Evolutionary conservation across 2,113 vertebrate species (phyloP).

Genomic region (Rhabdornis inornatus): DNA sequence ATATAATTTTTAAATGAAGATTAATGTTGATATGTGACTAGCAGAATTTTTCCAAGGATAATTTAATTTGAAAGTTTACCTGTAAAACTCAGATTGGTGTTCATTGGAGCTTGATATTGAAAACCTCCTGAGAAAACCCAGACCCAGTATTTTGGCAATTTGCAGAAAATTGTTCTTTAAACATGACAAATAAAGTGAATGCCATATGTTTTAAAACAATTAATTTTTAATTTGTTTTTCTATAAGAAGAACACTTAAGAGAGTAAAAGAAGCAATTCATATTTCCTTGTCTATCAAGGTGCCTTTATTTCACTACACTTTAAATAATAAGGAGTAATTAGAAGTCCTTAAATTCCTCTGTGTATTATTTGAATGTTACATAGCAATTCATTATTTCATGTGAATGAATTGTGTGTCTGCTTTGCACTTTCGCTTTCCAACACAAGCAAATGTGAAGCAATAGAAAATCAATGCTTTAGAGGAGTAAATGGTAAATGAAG

Average conservation of each 20-base stretch:
- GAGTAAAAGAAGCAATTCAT: background rate
- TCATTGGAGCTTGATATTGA: background rate
- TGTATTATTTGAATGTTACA: background rate
- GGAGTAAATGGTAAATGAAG: background rate
- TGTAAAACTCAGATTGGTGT: background rate
- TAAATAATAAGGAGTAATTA: background rate
- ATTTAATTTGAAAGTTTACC: background rate
- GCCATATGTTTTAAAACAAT: background rate
- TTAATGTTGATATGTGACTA: background rate
- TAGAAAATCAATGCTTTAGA: conserved; percentile 9
- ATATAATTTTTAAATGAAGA: background rate
- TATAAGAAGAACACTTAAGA: background rate
- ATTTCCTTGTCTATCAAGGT: background rate
- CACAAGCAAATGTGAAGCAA: background rate
- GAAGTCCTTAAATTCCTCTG: background rate
- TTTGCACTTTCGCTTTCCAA: background rate
- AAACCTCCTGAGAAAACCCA: background rate
- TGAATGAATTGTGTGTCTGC: background rate
- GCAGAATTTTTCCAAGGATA: background rate
- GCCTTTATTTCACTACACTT: background rate
- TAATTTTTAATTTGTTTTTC: background rate
- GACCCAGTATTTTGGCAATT: background rate
- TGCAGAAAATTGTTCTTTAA: background rate
- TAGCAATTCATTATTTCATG: background rate
- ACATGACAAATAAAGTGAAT: background rate